Percentiles rank a stretch among this genome's conserved stretches.
Conservation (phyloP, 2,888 invertebrate species). For the Pyrocoelia pectoralis region DNA sequence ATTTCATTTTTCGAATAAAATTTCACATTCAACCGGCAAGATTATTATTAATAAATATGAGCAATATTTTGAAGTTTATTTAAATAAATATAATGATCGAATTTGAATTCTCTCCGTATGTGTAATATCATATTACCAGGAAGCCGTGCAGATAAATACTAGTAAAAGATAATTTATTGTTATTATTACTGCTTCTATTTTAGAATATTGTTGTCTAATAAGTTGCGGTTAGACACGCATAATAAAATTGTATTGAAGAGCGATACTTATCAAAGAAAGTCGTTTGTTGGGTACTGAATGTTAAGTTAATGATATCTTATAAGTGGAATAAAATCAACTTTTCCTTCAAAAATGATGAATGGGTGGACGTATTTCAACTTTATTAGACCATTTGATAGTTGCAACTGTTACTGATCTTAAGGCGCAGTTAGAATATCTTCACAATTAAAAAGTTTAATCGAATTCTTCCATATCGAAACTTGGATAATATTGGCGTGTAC, state of each 20-base stretch:
- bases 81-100: neutral
- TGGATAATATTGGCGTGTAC: too few relatives aligned
- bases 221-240: constrained; percentile 20
- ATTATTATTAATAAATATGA: neutral
- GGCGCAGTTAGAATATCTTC: too few relatives aligned
- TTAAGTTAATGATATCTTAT: constrained; percentile 14
- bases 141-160: neutral
- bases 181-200: neutral
- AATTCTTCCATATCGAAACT: too few relatives aligned
- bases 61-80: neutral
- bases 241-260: constrained; percentile 22
- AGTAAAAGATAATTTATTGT: neutral
- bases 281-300: constrained; percentile 13
- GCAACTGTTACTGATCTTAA: neutral
- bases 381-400: neutral
- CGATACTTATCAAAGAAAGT: constrained; percentile 20
- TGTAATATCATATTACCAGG: neutral
- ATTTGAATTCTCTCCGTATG: neutral
- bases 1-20: neutral
- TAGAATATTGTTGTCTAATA: neutral
- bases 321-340: constrained; percentile 20
- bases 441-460: too few relatives aligned
- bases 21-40: neutral
- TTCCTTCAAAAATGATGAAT: constrained; percentile 22
- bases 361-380: neutral